phyloP scores from a whole-genome alignment of 2,113 vertebrate species.

The Otolemur garnettii region DNA sequence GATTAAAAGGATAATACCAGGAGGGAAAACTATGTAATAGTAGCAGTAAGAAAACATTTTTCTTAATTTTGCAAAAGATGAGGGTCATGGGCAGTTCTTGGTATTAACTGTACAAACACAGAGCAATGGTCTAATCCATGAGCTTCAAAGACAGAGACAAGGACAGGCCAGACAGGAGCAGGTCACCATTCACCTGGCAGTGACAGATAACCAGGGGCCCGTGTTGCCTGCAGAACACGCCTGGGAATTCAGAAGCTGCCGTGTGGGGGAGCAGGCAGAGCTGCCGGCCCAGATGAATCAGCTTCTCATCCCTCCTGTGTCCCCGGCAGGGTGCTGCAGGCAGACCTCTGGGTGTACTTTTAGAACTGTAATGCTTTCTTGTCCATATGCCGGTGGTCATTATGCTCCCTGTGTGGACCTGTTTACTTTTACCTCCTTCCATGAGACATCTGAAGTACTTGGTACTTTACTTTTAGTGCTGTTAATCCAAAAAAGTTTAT shows the following conservation, averaged over 20 bases:
- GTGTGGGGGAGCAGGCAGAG: not conserved
- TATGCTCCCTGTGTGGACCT: not conserved
- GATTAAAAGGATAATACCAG: not conserved
- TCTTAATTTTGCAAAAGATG: slow-evolving; percentile 29
- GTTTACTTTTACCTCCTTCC: slow-evolving; percentile 73
- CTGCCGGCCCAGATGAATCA: not conserved
- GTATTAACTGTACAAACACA: slow-evolving; percentile 42
- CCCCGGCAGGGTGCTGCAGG: not conserved
- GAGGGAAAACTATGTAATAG: not conserved
- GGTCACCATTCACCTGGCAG: not conserved
- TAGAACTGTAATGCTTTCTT: not conserved
- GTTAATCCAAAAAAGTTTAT: slow-evolving; percentile 69
- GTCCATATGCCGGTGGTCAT: slow-evolving; percentile 20
- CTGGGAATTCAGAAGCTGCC: slow-evolving; percentile 24
- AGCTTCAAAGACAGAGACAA: not conserved
- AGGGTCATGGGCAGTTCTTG: not conserved
- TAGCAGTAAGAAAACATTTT: slow-evolving; percentile 6
- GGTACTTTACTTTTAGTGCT: slow-evolving; percentile 69
- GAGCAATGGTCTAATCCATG: not conserved
- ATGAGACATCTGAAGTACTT: slow-evolving; percentile 52
- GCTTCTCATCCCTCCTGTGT: not conserved
- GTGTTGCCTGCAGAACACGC: not conserved
- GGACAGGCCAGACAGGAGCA: not conserved
- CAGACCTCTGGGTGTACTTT: not conserved
- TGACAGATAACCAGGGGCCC: not conserved